phyloP scores from a whole-genome alignment of 2,113 vertebrate genomes.

The Cryptotis parvus region DNA sequence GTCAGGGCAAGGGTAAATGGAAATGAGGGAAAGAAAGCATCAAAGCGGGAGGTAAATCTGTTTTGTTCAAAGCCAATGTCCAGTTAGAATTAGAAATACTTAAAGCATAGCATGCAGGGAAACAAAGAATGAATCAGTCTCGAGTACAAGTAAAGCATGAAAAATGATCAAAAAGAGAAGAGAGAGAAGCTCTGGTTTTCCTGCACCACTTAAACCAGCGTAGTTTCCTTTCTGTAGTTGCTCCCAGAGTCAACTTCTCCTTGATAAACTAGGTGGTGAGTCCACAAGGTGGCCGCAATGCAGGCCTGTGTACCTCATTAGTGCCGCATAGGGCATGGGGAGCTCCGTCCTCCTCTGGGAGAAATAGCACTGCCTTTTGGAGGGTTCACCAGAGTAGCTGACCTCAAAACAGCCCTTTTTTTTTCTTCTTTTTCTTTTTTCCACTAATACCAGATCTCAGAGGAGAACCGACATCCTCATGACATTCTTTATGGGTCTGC shows the following conservation, averaged over 20 bases:
- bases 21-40: not conserved
- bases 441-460: constrained; percentile 64
- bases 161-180: constrained; percentile 58
- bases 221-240: constrained; percentile 32
- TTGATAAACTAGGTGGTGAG: constrained; percentile 72
- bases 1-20: not conserved
- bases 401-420: constrained; percentile 66
- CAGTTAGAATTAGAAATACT: constrained; percentile 33
- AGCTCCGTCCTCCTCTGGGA: constrained; percentile 64
- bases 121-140: not conserved
- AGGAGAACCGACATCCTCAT: constrained; percentile 60
- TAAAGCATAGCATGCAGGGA: not conserved
- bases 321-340: constrained; percentile 40
- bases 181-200: constrained; percentile 19
- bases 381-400: constrained; percentile 55
- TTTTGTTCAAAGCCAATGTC: constrained; percentile 16
- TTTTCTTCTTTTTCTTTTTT: constrained; percentile 41
- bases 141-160: constrained; percentile 59
- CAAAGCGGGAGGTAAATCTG: constrained; percentile 19
- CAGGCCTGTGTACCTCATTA: constrained; percentile 75
- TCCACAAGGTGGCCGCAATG: not conserved
- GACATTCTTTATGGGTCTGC: constrained; percentile 72
- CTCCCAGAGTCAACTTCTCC: constrained; percentile 41
- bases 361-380: constrained; percentile 1
- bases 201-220: constrained; percentile 72